These are phyloP conservation scores for Cataglyphis rosenhaueri DNA, from an alignment of 2,888 invertebrate species.

Conservation along the genomic window DNA sequence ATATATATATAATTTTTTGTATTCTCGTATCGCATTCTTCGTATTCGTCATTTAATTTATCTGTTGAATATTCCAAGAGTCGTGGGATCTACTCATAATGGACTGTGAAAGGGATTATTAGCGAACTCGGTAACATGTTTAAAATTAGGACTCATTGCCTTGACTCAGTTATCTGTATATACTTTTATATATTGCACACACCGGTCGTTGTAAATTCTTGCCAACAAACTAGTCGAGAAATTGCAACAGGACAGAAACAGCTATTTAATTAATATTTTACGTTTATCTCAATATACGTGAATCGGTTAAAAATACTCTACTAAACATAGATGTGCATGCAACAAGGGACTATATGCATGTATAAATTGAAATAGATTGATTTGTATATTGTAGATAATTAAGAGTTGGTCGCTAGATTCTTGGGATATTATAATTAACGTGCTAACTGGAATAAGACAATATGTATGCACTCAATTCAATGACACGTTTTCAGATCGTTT, in stretches of 20 bases:
- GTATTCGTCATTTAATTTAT: conserved; percentile 69
- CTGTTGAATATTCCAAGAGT: conserved; percentile 70
- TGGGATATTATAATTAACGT: conserved; percentile 61
- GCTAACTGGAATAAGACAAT: conserved; percentile 68
- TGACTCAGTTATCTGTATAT: conserved; percentile 48
- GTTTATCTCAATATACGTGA: conserved; percentile 55
- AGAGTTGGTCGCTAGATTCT: conserved; percentile 74
- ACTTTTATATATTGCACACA: conserved; percentile 29
- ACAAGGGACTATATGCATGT: conserved; percentile 62
- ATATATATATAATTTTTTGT: conserved; percentile 56
- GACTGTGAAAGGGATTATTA: conserved; percentile 54
- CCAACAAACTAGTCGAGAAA: conserved; percentile 48
- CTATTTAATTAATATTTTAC: conserved; percentile 55
- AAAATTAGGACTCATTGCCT: conserved; percentile 47
- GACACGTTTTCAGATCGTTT: not conserved
- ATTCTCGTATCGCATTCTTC: conserved; percentile 67
- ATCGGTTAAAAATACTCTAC: conserved; percentile 65
- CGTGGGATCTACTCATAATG: conserved; percentile 71
- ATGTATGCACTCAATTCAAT: conserved; percentile 14
- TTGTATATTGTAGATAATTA: conserved; percentile 67
- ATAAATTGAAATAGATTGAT: conserved; percentile 67
- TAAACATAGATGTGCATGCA: conserved; percentile 58
- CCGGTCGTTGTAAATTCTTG: conserved; percentile 49
- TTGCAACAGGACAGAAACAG: conserved; percentile 28
- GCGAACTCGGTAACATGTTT: conserved; percentile 59